These are phyloP conservation scores for Mythimna loreyi DNA, from an alignment of 2,888 invertebrate species.

Conservation along the genomic window DNA sequence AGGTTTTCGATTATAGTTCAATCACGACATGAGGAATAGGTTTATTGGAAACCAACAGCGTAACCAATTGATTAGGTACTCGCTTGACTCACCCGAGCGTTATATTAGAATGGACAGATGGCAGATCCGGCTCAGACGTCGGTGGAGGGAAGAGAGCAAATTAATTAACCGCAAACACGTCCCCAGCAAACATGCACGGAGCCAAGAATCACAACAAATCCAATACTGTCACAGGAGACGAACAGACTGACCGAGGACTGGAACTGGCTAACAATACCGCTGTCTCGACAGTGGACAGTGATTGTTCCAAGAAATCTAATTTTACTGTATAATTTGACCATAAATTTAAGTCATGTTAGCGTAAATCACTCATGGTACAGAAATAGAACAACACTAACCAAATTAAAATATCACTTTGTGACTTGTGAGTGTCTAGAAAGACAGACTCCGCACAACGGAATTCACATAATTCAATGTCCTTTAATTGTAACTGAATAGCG, in stretches of 20 bases:
- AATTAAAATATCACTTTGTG: constrained; percentile 55
- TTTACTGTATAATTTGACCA: constrained; percentile 70
- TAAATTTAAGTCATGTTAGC: constrained; percentile 69
- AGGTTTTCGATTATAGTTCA: constrained; percentile 71
- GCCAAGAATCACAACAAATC: constrained; percentile 66
- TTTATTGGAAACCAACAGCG: constrained; percentile 75
- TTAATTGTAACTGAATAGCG: constrained; percentile 52
- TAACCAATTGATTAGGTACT: constrained; percentile 79
- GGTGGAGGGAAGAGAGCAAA: constrained; percentile 70
- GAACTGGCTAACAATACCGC: constrained; percentile 53
- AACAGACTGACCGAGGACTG: constrained; percentile 28
- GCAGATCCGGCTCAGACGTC: constrained; percentile 56
- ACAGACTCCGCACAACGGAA: constrained; percentile 36
- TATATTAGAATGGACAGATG: constrained; percentile 75
- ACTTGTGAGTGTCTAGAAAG: constrained; percentile 43
- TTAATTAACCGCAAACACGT: constrained; percentile 76
- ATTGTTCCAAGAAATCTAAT: constrained; percentile 68
- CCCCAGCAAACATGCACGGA: constrained; percentile 60
- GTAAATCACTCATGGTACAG: constrained; percentile 71
- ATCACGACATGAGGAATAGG: constrained; percentile 72
- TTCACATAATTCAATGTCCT: constrained; percentile 55
- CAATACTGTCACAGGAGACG: constrained; percentile 52
- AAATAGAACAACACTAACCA: constrained; percentile 60
- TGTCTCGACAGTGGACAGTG: constrained; percentile 42
- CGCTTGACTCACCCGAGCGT: constrained; percentile 72